These are phyloP conservation scores for Leguminivora glycinivorella DNA, from an alignment of 1,140 invertebrate genomes.

Conservation along the genomic window DNA sequence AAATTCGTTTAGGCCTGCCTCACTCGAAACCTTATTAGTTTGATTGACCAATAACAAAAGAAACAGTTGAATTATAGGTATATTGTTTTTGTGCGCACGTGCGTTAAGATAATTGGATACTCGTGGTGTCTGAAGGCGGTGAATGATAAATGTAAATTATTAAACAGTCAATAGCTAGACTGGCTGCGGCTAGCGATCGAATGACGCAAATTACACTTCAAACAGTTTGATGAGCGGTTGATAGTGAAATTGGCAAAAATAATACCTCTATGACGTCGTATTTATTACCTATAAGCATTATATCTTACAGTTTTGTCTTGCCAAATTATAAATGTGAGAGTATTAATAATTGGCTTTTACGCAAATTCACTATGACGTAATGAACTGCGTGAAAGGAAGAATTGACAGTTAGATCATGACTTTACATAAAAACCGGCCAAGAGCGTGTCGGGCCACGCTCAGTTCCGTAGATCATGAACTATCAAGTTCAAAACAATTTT, in stretches of 20 bases:
- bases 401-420: not conserved
- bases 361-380: not conserved
- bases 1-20: too few species aligned
- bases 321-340: constrained; percentile 3
- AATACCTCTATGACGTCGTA: not conserved
- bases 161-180: not conserved
- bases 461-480: too few species aligned
- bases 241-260: constrained; percentile 15
- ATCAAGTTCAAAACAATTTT: too few species aligned
- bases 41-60: too few species aligned
- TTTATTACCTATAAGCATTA: not conserved
- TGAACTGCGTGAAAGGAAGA: not conserved
- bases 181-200: not conserved
- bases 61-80: too few species aligned
- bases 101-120: too few species aligned
- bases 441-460: too few species aligned
- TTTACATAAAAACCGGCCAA: too few species aligned
- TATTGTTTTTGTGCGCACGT: too few species aligned
- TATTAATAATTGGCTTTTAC: constrained; percentile 1
- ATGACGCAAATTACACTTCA: constrained; percentile 9
- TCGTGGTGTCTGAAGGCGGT: not conserved
- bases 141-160: not conserved
- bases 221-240: constrained; percentile 23
- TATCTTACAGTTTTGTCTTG: constrained; percentile 1
- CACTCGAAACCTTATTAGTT: too few species aligned